Conservation (phyloP, 2,113 vertebrate genomes). For the Barbus barbus region DNA sequence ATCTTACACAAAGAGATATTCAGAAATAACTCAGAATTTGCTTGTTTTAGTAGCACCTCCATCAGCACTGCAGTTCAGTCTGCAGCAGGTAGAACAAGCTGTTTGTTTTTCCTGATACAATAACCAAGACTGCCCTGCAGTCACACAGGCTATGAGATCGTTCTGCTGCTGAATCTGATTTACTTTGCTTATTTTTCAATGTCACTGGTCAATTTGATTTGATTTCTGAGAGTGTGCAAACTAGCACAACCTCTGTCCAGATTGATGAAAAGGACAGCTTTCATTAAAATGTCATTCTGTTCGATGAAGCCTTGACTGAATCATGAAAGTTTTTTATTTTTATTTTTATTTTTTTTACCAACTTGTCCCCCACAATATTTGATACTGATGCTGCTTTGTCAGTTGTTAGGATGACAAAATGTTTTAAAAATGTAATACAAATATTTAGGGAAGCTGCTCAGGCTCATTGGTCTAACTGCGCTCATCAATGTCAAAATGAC, state of each 20-base stretch:
- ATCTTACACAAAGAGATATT: slow-evolving; percentile 2
- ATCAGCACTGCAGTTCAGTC: slow-evolving; percentile 13
- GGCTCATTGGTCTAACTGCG: too few relatives aligned
- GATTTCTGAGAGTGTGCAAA: background rate
- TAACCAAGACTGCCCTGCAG: slow-evolving; percentile 18
- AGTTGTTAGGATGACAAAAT: too few relatives aligned
- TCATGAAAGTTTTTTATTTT: too few relatives aligned
- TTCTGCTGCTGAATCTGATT: slow-evolving; percentile 19
- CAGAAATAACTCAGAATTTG: background rate
- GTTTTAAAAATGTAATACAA: too few relatives aligned
- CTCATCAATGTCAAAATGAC: too few relatives aligned
- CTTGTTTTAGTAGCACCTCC: slow-evolving; percentile 28
- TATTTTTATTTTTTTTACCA: background rate
- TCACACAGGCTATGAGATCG: background rate
- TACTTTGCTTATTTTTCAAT: slow-evolving; percentile 42
- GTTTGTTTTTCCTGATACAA: slow-evolving; percentile 25
- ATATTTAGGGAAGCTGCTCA: too few relatives aligned
- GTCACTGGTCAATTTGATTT: too few relatives aligned
- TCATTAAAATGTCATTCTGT: background rate
- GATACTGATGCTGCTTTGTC: background rate
- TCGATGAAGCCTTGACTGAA: background rate
- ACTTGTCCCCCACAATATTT: background rate
- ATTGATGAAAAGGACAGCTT: background rate
- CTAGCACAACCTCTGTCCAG: background rate
- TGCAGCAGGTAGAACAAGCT: background rate